Base-by-base conservation (phyloP, 2,888 invertebrate genomes). In the Amphipoea oculea region DNA sequence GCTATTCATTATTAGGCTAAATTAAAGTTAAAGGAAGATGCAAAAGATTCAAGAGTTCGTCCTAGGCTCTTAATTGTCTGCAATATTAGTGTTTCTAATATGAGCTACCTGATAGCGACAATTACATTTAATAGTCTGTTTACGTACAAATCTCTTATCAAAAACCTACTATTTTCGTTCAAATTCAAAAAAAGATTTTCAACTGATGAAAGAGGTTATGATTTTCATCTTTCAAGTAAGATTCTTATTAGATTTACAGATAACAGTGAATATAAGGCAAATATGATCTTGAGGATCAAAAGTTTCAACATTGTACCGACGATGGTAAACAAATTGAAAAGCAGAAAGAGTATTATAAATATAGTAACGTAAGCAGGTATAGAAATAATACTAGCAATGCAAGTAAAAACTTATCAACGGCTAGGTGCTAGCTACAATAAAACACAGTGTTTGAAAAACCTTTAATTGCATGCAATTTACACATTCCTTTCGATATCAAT, bases 401-500 rank as follows among this genome's bases (percentile, higher is more conserved):
- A 51, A 40, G 14, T 71, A 71, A 68, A 73, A 65, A 45, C 29
- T 42, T 42, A 75, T 77, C 69, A 63, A 63, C 20, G 23, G 14
- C n/a, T 42, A 66, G 76, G 78, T 73, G 63, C 36, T 73, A 79
- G 63, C 73, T 79, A 73, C 51, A 79, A 75, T 79, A 75, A 86
- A 86, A 79, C 81, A 73, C 54, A 48, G 40, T 62, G 57, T 63
- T 69, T 54, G 51, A 72, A 78, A 79, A 82, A 73, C 73, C 65
- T 85, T 72, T 65, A 63, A 80, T 79, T 82, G 67, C 65, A 79
- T 79, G 75, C 83, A 83, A 75, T 84, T 79, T 76, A 67, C n/a
- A 82, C 73, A 82, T 83, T 81, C 68, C 62, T 74, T 76, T 48
- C 62, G 20, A 84, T 81, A 86, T 73, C 76, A 81, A 82, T 79